Evolutionary conservation across 2,888 invertebrate genomes (phyloP).

Genomic region (Ormyrus pomaceus): DNA sequence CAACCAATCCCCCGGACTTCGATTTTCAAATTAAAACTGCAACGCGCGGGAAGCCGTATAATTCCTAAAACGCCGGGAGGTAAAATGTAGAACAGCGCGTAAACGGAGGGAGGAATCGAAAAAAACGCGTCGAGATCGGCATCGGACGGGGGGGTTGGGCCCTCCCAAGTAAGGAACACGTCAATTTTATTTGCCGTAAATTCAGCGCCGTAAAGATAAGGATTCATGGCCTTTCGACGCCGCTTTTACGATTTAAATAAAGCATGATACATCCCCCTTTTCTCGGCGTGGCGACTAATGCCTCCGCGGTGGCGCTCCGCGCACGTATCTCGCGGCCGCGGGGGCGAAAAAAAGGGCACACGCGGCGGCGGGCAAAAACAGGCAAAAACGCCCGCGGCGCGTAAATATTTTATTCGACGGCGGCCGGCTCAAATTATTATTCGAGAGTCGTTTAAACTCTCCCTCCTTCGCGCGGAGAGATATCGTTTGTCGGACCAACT

Average conservation of each 20-base stretch:
- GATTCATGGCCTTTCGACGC: conserved; percentile 25
- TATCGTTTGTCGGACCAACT: too few relatives aligned
- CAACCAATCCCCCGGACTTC: too few relatives aligned
- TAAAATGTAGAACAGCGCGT: not conserved
- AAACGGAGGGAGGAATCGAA: not conserved
- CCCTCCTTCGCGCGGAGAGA: too few relatives aligned
- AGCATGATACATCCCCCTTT: conserved; percentile 9
- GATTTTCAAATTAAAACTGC: too few relatives aligned
- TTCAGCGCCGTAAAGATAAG: conserved; percentile 22
- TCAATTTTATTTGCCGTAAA: conserved; percentile 36
- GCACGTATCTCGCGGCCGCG: not conserved
- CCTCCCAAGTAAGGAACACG: not conserved
- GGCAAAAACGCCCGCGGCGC: conserved; percentile 1
- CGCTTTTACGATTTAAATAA: conserved; percentile 45
- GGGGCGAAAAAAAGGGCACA: not conserved
- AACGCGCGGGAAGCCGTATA: too few relatives aligned
- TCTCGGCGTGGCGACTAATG: not conserved
- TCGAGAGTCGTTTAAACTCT: too few relatives aligned
- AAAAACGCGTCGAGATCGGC: not conserved
- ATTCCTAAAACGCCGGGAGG: not conserved
- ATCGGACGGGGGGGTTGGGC: too few relatives aligned
- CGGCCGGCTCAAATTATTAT: too few relatives aligned
- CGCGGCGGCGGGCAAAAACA: not conserved
- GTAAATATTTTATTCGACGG: conserved; percentile 35
- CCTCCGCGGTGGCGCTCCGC: not conserved